phyloP scores from a whole-genome alignment of 2,113 vertebrate genomes.

The Chionomys nivalis region DNA sequence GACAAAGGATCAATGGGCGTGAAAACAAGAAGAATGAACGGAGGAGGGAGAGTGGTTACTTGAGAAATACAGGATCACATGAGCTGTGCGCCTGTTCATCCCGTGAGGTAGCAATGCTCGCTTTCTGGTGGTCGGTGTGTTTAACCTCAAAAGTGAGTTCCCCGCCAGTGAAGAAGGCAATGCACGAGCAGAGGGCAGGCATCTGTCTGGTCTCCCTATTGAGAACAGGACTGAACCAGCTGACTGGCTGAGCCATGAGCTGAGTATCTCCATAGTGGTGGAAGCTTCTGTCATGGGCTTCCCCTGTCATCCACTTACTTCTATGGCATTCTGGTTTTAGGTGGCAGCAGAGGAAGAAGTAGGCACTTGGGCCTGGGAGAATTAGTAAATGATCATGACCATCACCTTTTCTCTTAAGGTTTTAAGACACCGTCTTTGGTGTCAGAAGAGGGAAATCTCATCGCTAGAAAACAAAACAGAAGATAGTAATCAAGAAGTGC shows the following conservation, averaged over 20 bases:
- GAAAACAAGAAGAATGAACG: neutral
- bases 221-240: neutral
- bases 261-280: neutral
- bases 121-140: neutral
- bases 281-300: neutral
- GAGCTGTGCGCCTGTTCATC: neutral
- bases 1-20: neutral
- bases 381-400: neutral
- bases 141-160: neutral
- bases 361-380: neutral
- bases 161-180: neutral
- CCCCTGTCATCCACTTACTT: neutral
- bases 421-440: neutral
- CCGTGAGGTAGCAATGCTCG: neutral
- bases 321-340: neutral
- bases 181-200: neutral
- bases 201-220: neutral
- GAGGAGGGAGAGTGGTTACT: neutral
- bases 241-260: neutral
- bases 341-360: neutral
- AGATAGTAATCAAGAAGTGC: neutral
- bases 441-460: neutral
- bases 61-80: neutral
- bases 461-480: neutral
- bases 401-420: neutral